Percentiles rank a stretch among this genome's conserved stretches.
Conservation (phyloP, 2,113 vertebrate genomes). For the Phasianus colchicus region DNA sequence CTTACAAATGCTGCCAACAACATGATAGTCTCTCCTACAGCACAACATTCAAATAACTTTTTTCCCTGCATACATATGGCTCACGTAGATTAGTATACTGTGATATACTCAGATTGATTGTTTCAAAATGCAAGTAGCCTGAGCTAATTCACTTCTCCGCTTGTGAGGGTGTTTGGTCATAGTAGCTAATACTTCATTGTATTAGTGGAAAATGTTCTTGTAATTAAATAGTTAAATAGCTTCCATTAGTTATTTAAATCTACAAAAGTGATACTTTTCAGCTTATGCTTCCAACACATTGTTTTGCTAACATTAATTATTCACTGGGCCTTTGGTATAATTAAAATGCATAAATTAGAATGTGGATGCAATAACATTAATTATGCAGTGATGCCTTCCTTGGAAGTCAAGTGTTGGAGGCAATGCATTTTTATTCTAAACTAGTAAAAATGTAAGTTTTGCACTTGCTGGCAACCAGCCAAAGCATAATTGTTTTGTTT, state of each 20-base stretch:
- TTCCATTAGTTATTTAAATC: constrained; percentile 56
- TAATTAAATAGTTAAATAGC: constrained; percentile 54
- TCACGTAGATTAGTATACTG: not conserved
- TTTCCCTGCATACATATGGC: not conserved
- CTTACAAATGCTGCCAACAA: not conserved
- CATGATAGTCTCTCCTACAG: not conserved
- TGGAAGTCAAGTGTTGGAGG: not conserved
- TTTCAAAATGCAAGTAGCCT: not conserved
- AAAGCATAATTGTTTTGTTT: not conserved
- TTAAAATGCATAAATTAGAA: constrained; percentile 65
- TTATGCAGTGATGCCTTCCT: constrained; percentile 34
- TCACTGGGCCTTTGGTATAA: constrained; percentile 41
- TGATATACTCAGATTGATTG: not conserved
- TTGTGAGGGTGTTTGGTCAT: not conserved
- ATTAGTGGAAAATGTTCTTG: not conserved
- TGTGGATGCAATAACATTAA: constrained; percentile 40
- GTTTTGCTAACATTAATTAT: constrained; percentile 62
- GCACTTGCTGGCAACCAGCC: not conserved
- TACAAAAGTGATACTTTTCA: constrained; percentile 45
- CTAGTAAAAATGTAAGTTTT: constrained; percentile 36
- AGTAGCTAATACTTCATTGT: not conserved
- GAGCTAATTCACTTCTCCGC: not conserved
- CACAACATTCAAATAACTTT: not conserved
- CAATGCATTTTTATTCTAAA: constrained; percentile 23
- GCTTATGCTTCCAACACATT: constrained; percentile 42